A percentile compares a stretch with the other conserved stretches of the same genome.
phyloP scores from a whole-genome alignment of 1,140 invertebrate genomes.

The Pentalonia nigronervosa region DNA sequence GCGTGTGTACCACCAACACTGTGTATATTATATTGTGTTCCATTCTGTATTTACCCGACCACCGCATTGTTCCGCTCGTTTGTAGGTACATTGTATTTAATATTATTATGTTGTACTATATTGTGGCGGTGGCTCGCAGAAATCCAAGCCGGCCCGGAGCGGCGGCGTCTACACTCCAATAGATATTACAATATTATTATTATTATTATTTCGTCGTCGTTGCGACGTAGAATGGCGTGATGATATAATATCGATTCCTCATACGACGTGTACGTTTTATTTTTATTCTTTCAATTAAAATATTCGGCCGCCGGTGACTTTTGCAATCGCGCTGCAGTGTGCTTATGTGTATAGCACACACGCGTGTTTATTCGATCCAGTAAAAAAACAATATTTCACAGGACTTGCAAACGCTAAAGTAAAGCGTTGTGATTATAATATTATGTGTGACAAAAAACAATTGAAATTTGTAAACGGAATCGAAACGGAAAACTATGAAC shows the following conservation, averaged over 20 bases:
- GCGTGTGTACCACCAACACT: background rate
- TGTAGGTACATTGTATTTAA: background rate
- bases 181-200: background rate
- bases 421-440: too few species aligned
- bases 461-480: too few species aligned
- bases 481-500: too few species aligned
- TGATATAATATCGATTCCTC: background rate
- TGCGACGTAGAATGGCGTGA: background rate
- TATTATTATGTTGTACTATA: background rate
- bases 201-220: background rate
- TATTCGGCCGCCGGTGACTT: background rate
- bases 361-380: too few species aligned
- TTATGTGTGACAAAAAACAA: too few species aligned
- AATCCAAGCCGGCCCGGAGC: background rate
- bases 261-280: background rate
- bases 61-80: conserved; percentile 17
- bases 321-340: too few species aligned
- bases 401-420: too few species aligned
- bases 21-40: too few species aligned
- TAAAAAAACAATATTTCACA: too few species aligned
- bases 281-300: background rate
- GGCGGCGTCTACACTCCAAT: background rate
- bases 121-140: background rate
- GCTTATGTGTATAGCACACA: too few species aligned
- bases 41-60: too few species aligned